Percentiles rank a stretch among this genome's conserved stretches.
These are phyloP conservation scores for Lepas anatifera DNA, from an alignment of 2,888 invertebrate species.

Conservation along the genomic window DNA sequence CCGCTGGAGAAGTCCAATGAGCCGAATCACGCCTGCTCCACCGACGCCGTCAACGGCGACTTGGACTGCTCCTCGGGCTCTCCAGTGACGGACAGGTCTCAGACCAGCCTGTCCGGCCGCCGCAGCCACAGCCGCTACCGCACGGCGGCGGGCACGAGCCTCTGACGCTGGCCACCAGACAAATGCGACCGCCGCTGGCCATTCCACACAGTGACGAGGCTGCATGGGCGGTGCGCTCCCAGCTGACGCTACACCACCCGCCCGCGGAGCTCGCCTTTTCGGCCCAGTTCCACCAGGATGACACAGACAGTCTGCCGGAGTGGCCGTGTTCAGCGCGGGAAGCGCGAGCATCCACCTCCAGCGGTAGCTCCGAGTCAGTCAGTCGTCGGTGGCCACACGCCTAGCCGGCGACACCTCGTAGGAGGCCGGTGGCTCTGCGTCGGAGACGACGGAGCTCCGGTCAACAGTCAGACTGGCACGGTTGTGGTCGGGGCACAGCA, in stretches of 20 bases:
- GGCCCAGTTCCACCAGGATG: too few relatives aligned
- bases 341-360: neutral
- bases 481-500: neutral
- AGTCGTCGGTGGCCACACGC: neutral
- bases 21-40: neutral
- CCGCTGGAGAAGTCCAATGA: neutral
- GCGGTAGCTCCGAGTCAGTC: neutral
- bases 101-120: neutral
- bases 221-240: neutral
- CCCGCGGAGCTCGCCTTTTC: too few relatives aligned
- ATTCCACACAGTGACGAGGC: neutral
- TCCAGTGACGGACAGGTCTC: neutral
- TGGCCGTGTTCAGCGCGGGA: neutral
- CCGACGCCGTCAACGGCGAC: neutral
- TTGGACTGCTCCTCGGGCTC: constrained; percentile 2
- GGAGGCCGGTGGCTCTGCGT: neutral
- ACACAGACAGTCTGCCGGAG: neutral
- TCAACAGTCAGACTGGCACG: too few relatives aligned
- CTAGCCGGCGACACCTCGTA: neutral
- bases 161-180: too few relatives aligned
- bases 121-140: neutral
- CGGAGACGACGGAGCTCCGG: neutral
- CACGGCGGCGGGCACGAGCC: neutral
- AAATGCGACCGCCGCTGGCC: neutral
- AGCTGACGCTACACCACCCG: too few relatives aligned